Base-by-base conservation (phyloP, 2,888 invertebrate genomes). In the Alsophila aescularia region DNA sequence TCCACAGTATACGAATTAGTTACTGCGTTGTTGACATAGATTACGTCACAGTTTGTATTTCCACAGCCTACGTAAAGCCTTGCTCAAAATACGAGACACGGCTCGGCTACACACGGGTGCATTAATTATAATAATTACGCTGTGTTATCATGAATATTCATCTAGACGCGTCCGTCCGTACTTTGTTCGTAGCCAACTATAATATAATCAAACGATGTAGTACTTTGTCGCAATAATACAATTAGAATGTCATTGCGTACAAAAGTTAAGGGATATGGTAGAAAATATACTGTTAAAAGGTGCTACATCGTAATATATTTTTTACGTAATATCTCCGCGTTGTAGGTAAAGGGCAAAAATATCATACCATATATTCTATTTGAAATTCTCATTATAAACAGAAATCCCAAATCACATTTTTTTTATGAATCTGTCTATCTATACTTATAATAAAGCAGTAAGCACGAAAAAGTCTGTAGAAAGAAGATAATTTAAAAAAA, bases 101-200 rank as follows among this genome's bases (percentile, higher is more conserved):
- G 40, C 45, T 40, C n/a, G 2, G 12, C 21, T n/a, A 42, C 42
- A 42, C 42, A 50, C 42, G 16, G 16, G 13, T 51, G 43, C 21
- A 51, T 51, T 7, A 43, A 42, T 51, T 51, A 37, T 37, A 51
- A 37, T 51, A 43, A 32, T 37, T 43, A 15, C 31, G 21, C 31
- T 32, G 15, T 43, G 21, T 34, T 34, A 21, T 21, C 34, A 43
- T 43, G 51, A 39, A 52, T 45, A 52, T 35, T 45, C 39, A 52
- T 45, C 15, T 24, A 21, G 34, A 18, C 32, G 24, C 24, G 16
- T 52, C 16, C 24, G 16, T 52, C 16, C 31, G 18, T 43, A 31
- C 37, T 37, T 31, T 43, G 44, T 44, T 29, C 13, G 34, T 16
- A 42, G 27, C 14, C 14, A 32, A 18, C 39, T 18, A 15, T 45